Percentiles rank a stretch among this genome's conserved stretches.
Conservation (phyloP, 2,888 invertebrate species). For the Archaeoteleia sp. region DNA sequence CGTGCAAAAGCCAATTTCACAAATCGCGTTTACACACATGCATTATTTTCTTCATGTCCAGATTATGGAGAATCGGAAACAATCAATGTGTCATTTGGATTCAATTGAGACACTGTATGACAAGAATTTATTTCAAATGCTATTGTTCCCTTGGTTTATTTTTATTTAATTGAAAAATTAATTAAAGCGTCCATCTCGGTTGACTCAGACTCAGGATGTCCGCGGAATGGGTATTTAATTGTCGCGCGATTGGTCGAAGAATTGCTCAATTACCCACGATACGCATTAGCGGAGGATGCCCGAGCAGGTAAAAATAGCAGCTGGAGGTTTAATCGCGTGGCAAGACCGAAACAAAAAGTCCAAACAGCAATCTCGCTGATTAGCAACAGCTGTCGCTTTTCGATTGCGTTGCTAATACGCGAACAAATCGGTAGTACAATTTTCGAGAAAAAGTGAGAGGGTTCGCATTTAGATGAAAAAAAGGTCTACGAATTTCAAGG, state of each 20-base stretch:
- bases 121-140: too few species aligned
- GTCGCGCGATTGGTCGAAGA: too few species aligned
- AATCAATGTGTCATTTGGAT: too few species aligned
- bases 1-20: conserved; percentile 24
- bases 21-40: conserved; percentile 22
- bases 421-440: conserved; percentile 4
- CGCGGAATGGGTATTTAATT: too few species aligned
- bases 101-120: too few species aligned
- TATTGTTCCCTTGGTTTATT: too few species aligned
- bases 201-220: too few species aligned
- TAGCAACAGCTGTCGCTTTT: conserved; percentile 25
- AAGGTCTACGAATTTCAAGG: too few species aligned
- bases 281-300: conserved; percentile 2
- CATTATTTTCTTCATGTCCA: not conserved
- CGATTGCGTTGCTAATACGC: conserved; percentile 8
- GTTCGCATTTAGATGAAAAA: too few species aligned
- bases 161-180: too few species aligned
- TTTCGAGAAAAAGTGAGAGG: not conserved
- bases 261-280: conserved; percentile 62
- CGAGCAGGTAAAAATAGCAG: conserved; percentile 15
- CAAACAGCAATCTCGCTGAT: conserved; percentile 20
- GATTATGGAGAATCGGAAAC: too few species aligned
- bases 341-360: conserved; percentile 7
- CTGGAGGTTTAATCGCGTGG: conserved; percentile 19
- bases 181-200: too few species aligned